Evolutionary conservation across 2,113 vertebrate genomes (phyloP).

Genomic region (Nymphicus hollandicus): DNA sequence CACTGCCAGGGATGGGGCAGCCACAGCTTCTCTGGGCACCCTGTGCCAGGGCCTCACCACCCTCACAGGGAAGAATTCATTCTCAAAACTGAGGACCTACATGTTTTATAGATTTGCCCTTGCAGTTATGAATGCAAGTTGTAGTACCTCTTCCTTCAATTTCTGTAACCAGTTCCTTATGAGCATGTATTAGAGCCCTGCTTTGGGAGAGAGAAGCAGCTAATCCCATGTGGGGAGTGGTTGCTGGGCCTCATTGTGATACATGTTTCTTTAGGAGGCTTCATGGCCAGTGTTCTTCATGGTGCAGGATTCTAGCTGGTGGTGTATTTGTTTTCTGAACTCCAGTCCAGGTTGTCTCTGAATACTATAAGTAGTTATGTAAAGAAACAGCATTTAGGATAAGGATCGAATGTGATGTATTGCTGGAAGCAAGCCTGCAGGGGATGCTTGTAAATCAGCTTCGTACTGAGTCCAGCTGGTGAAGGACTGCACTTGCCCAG

Average conservation of each 20-base stretch:
- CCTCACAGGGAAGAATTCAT: background rate
- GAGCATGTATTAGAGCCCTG: fast-evolving
- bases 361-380: background rate
- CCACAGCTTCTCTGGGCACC: background rate
- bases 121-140: background rate
- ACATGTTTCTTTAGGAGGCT: fast-evolving
- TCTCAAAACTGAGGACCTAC: background rate
- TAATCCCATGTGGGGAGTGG: background rate
- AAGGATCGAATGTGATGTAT: background rate
- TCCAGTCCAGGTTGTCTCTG: background rate
- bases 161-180: background rate
- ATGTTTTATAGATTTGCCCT: background rate
- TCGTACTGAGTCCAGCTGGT: background rate
- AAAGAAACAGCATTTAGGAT: background rate
- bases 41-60: background rate
- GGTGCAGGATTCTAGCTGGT: background rate
- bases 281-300: background rate
- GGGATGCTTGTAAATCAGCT: background rate
- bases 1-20: background rate
- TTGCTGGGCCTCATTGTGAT: background rate
- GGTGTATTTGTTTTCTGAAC: background rate
- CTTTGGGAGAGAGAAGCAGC: background rate
- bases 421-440: background rate
- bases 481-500: background rate
- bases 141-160: background rate